A percentile compares a stretch with the other conserved stretches of the same genome.
These are phyloP conservation scores for Apeltes quadracus DNA, from an alignment of 2,113 vertebrate species.

Conservation along the genomic window DNA sequence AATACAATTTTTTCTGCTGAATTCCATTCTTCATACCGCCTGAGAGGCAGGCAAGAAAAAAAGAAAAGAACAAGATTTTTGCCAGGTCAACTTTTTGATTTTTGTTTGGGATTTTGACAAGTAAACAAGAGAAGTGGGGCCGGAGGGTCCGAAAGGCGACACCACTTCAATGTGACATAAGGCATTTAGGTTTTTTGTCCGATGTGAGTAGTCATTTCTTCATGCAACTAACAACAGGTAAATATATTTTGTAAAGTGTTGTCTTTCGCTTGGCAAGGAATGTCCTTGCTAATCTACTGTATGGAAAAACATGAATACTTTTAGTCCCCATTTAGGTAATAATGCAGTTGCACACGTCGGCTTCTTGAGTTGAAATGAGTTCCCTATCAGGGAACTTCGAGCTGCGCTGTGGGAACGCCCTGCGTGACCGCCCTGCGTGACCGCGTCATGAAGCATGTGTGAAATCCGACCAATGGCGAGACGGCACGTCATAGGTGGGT, in stretches of 20 bases:
- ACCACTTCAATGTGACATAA: background rate
- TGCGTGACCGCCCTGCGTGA: no score
- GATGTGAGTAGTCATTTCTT: background rate
- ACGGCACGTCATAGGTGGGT: no score
- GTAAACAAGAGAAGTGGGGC: no score
- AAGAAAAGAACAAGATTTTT: background rate
- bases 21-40: background rate
- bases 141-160: background rate
- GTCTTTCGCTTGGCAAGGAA: background rate
- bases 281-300: background rate
- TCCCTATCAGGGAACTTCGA: no score
- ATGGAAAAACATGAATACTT: background rate
- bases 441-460: no score
- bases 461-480: no score
- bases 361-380: background rate
- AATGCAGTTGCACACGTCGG: background rate
- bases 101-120: background rate
- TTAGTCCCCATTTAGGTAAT: background rate
- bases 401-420: no score
- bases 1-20: background rate
- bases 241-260: background rate
- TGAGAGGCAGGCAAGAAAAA: background rate
- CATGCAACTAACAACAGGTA: background rate
- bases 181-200: background rate
- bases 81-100: no score